Conservation (phyloP, 37 sponge, comb jelly and placozoan species). For the Hormiphora californensis region DNA sequence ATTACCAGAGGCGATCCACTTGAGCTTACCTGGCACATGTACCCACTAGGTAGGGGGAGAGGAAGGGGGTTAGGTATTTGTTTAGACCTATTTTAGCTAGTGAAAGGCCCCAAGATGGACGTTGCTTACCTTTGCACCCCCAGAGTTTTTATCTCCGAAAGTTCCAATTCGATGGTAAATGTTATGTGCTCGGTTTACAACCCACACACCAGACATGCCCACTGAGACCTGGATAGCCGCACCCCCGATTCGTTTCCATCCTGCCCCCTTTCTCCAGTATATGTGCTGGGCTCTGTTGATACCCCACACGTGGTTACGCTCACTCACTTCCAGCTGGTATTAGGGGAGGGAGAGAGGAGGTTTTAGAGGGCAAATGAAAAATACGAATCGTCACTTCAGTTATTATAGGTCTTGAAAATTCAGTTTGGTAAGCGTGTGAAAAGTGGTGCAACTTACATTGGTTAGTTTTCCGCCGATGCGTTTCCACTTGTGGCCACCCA, state of each 20-base stretch:
- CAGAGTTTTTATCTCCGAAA: background rate
- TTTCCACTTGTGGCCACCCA: background rate
- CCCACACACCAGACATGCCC: constrained; percentile 12
- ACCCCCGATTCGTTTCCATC: background rate
- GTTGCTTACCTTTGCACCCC: background rate
- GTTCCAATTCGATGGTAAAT: background rate
- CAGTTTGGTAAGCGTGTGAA: too few relatives aligned
- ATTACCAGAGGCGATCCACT: background rate
- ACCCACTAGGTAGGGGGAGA: background rate
- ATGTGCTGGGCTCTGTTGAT: too few relatives aligned
- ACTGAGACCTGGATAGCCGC: background rate
- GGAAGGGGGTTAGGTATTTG: too few relatives aligned
- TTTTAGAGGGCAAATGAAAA: too few relatives aligned
- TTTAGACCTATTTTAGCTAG: background rate
- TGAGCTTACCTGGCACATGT: background rate
- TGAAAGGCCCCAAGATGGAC: background rate
- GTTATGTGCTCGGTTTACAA: background rate
- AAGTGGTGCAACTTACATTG: too few relatives aligned
- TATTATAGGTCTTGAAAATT: too few relatives aligned
- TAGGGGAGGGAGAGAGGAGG: too few relatives aligned
- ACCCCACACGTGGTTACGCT: too few relatives aligned
- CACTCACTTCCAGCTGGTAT: too few relatives aligned
- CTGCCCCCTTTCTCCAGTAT: background rate
- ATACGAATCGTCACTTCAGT: too few relatives aligned
- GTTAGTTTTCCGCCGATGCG: background rate